These are phyloP conservation scores for Drosophila pseudotakahashii DNA, from an alignment of 2,888 invertebrate species.

Conservation along the genomic window DNA sequence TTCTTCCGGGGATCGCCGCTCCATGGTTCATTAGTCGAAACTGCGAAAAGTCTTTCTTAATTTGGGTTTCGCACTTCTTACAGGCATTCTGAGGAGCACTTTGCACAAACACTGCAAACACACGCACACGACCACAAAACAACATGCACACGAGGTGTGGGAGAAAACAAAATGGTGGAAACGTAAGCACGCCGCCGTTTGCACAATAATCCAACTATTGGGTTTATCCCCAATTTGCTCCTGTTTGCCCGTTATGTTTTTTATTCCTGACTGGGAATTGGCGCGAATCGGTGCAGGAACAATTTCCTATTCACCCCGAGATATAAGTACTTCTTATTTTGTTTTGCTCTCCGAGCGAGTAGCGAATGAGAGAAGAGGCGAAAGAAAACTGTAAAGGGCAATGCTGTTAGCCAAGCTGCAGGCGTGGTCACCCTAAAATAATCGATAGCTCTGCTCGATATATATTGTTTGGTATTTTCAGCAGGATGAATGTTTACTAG, in stretches of 20 bases:
- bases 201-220: not conserved
- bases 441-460: not conserved
- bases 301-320: slow-evolving; percentile 19
- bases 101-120: slow-evolving; percentile 4
- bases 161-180: slow-evolving; percentile 39
- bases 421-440: not conserved
- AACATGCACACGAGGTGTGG: slow-evolving; percentile 21
- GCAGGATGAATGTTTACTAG: not conserved
- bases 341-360: slow-evolving; percentile 33
- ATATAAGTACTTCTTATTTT: slow-evolving; percentile 35
- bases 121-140: slow-evolving; percentile 13
- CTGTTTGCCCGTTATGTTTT: not conserved
- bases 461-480: not conserved
- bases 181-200: slow-evolving; percentile 11
- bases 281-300: slow-evolving; percentile 32
- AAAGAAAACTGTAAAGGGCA: slow-evolving; percentile 1
- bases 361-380: slow-evolving; percentile 21
- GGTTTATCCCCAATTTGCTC: not conserved
- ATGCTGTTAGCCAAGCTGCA: not conserved
- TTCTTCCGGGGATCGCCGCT: slow-evolving; percentile 9
- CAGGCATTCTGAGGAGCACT: slow-evolving; percentile 24
- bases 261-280: slow-evolving; percentile 7
- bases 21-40: slow-evolving; percentile 22
- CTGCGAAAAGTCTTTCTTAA: not conserved
- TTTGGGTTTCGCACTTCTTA: slow-evolving; percentile 3